phyloP scores from a whole-genome alignment of 1,140 invertebrate species.

The Laupala kohalensis region DNA sequence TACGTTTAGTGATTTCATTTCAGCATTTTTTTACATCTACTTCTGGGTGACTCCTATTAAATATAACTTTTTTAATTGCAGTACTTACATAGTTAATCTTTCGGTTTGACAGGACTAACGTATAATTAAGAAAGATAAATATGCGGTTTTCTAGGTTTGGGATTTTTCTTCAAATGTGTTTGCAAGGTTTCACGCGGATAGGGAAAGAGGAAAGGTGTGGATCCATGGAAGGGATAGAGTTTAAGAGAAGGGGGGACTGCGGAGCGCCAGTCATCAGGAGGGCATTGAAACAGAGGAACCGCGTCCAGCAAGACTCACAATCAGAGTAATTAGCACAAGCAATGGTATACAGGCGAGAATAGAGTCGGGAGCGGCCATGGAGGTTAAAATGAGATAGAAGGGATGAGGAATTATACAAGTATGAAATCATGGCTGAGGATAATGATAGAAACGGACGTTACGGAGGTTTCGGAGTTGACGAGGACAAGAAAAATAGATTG shows the following conservation, averaged over 20 bases:
- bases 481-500: no score
- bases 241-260: not conserved
- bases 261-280: not conserved
- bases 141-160: no score
- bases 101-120: not conserved
- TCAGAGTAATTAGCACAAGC: not conserved
- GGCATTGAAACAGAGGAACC: not conserved
- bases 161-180: no score
- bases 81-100: not conserved
- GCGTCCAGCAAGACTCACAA: not conserved
- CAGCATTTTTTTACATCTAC: not conserved
- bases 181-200: no score
- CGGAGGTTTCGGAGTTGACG: no score
- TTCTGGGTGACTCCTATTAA: not conserved
- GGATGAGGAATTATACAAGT: no score
- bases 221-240: not conserved
- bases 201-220: no score
- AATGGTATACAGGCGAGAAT: no score
- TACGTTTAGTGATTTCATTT: not conserved
- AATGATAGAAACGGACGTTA: no score
- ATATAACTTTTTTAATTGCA: not conserved
- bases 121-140: not conserved
- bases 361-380: no score
- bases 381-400: no score
- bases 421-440: no score